Evolutionary conservation across 2,113 vertebrate species (phyloP).

Genomic region (Alligator sinensis): DNA sequence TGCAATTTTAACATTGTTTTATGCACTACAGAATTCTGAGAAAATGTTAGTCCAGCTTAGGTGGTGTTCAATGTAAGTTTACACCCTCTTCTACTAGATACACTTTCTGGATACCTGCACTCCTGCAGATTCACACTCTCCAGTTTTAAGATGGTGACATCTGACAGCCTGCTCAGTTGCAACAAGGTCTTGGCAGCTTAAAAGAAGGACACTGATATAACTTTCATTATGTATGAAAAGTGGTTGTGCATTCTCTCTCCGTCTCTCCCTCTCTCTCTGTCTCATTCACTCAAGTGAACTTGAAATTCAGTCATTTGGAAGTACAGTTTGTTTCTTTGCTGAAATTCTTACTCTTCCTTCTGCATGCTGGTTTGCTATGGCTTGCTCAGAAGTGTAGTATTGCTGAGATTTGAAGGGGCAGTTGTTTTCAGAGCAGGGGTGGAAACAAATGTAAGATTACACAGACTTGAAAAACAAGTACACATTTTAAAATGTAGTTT

Average conservation of each 20-base stretch:
- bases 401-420: conserved; percentile 7
- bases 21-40: not conserved
- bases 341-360: not conserved
- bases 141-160: not conserved
- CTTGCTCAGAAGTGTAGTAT: not conserved
- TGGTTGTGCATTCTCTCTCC: not conserved
- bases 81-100: conserved; percentile 4
- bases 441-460: not conserved
- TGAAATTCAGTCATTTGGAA: not conserved
- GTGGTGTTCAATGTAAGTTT: not conserved
- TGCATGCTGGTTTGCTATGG: not conserved
- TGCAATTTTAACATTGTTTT: conserved; percentile 43
- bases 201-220: not conserved
- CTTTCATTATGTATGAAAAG: not conserved
- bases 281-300: not conserved
- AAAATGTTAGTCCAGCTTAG: not conserved
- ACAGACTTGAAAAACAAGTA: not conserved
- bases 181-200: not conserved
- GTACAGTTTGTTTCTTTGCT: conserved; percentile 1
- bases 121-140: not conserved
- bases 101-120: not conserved
- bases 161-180: not conserved
- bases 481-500: not conserved
- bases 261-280: not conserved
- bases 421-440: not conserved